phyloP scores from a whole-genome alignment of 1,140 invertebrate genomes.

The Penaeus chinensis region DNA sequence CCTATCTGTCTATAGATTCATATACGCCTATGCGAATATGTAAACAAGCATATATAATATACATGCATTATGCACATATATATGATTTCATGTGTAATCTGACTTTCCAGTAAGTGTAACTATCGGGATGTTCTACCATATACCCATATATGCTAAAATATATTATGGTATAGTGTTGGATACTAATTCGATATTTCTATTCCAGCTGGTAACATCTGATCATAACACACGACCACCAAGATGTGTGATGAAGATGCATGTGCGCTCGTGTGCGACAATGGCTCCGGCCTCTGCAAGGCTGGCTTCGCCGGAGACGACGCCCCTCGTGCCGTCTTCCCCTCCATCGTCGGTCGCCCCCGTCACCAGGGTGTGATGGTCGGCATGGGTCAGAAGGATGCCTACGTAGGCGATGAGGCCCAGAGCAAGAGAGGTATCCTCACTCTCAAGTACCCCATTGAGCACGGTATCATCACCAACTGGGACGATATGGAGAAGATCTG shows the following conservation, averaged over 20 bases:
- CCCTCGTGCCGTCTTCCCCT: slow-evolving; percentile 76
- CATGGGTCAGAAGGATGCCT: slow-evolving; percentile 92
- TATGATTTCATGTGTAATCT: too few relatives aligned
- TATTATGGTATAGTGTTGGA: too few relatives aligned
- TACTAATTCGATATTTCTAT: too few relatives aligned
- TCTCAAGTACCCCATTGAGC: slow-evolving; percentile 93
- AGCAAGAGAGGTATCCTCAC: slow-evolving; percentile 91
- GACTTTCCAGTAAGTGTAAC: too few relatives aligned
- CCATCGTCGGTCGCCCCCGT: slow-evolving; percentile 75
- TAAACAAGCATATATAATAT: too few relatives aligned
- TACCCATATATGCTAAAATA: too few relatives aligned
- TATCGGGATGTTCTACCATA: too few relatives aligned
- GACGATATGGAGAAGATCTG: slow-evolving; percentile 98
- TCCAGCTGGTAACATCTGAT: too few relatives aligned
- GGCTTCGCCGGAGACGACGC: slow-evolving; percentile 77
- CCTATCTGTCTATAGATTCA: too few relatives aligned
- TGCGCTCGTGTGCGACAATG: slow-evolving; percentile 75
- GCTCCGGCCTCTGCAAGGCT: slow-evolving; percentile 69
- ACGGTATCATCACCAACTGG: slow-evolving; percentile 96
- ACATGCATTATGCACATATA: too few relatives aligned
- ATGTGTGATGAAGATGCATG: slow-evolving; percentile 32
- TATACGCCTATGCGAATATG: too few relatives aligned
- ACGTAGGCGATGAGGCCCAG: slow-evolving; percentile 93
- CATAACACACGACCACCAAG: too few relatives aligned
- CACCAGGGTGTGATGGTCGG: slow-evolving; percentile 86